phyloP scores from a whole-genome alignment of 2,888 invertebrate genomes.

The Drosophila emarginata region DNA sequence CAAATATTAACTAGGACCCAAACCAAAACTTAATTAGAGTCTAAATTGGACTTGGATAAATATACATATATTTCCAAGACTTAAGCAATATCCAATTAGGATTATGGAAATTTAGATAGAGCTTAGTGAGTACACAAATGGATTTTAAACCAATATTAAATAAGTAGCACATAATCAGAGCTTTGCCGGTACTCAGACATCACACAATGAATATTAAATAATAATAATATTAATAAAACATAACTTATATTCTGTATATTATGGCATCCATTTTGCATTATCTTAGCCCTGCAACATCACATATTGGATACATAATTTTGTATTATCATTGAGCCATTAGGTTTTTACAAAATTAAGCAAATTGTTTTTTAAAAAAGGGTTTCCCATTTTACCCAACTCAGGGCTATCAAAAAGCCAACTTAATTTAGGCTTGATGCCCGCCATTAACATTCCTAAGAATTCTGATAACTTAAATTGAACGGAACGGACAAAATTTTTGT shows the following conservation, averaged over 20 bases:
- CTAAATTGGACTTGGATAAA: no score
- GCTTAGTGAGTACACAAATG: no score
- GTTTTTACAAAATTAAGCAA: constrained; percentile 34
- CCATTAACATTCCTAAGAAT: constrained; percentile 27
- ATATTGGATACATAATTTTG: constrained; percentile 12
- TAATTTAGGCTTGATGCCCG: constrained; percentile 27
- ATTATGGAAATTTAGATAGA: no score
- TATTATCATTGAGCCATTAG: constrained; percentile 49
- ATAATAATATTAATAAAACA: no score
- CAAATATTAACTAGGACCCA: not conserved
- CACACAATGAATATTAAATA: no score
- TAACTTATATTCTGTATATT: no score
- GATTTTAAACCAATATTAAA: no score
- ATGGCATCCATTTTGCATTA: not conserved
- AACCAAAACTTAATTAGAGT: not conserved
- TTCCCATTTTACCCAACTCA: not conserved
- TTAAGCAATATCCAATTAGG: no score
- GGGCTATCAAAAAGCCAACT: constrained; percentile 45
- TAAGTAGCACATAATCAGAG: no score
- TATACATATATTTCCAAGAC: no score
- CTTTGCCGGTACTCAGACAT: no score
- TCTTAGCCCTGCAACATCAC: not conserved
- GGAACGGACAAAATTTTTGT: no score
- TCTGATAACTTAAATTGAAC: constrained; percentile 2
- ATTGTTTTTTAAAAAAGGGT: constrained; percentile 22